Conservation (phyloP, 2,888 invertebrate species). For the Apantesis nais region DNA sequence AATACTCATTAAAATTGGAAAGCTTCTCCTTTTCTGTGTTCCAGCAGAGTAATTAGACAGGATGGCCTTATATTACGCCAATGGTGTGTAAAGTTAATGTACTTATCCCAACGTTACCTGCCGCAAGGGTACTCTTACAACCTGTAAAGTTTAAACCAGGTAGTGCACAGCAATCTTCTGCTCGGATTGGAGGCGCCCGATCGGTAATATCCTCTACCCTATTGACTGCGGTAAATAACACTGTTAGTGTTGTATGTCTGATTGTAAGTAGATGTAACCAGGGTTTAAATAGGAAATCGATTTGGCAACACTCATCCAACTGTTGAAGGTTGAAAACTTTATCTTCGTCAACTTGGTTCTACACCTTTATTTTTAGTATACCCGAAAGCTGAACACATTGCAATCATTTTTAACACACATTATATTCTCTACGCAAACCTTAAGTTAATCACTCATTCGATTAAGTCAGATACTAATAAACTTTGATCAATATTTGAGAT, state of each 20-base stretch:
- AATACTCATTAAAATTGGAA: background rate
- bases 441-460: no score
- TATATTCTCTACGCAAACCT: no score
- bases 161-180: background rate
- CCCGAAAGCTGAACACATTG: background rate
- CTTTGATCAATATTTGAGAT: no score
- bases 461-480: no score
- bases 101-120: background rate
- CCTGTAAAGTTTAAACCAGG: background rate
- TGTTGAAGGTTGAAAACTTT: background rate
- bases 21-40: background rate
- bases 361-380: background rate
- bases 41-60: background rate
- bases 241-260: background rate
- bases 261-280: background rate
- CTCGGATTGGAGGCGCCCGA: background rate
- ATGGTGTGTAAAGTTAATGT: background rate
- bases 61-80: no score
- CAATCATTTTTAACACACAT: background rate
- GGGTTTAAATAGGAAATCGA: background rate
- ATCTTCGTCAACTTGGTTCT: background rate
- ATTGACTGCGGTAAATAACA: background rate
- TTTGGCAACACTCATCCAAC: background rate
- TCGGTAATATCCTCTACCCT: background rate
- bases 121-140: background rate